Percentiles rank a stretch among this genome's conserved stretches.
These are phyloP conservation scores for Himalopsyche kuldschensis DNA, from an alignment of 2,888 invertebrate species.

Conservation along the genomic window DNA sequence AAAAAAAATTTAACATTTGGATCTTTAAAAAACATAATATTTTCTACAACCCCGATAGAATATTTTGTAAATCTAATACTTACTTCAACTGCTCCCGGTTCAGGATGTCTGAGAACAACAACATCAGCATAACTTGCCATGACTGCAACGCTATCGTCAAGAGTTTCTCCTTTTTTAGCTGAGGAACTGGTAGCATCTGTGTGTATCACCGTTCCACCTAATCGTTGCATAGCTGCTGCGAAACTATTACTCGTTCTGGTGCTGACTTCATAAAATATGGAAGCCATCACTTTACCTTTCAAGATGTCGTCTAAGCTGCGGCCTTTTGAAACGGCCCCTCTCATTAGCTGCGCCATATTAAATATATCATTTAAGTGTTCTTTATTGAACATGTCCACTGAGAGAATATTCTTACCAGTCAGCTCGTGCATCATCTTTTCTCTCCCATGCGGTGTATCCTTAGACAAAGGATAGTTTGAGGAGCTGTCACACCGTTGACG, in stretches of 20 bases:
- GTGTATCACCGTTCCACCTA: constrained; percentile 90
- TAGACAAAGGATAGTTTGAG: constrained; percentile 53
- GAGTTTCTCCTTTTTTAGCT: constrained; percentile 93
- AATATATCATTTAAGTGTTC: constrained; percentile 92
- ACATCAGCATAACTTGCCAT: constrained; percentile 95
- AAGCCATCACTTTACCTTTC: constrained; percentile 92
- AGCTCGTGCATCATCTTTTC: constrained; percentile 51
- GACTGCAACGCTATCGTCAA: constrained; percentile 84
- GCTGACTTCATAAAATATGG: constrained; percentile 96
- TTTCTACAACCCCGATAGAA: no score
- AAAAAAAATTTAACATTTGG: no score
- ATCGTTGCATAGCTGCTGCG: constrained; percentile 92
- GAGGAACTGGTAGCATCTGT: constrained; percentile 91
- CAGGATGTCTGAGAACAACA: constrained; percentile 91
- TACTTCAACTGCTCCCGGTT: constrained; percentile 87
- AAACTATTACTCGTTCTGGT: constrained; percentile 97
- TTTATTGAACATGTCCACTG: constrained; percentile 84
- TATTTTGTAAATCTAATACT: constrained; percentile 52
- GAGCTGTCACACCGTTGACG: constrained; percentile 63
- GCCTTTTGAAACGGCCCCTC: constrained; percentile 81
- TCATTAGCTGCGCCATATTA: constrained; percentile 87
- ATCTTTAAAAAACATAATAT: no score
- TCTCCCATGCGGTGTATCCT: constrained; percentile 52
- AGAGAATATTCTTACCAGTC: constrained; percentile 78
- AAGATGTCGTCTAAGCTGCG: constrained; percentile 82